Evolutionary conservation across 2,113 vertebrate species (phyloP), one percentile per base, ranked within the genome.

Genomic region (Channa maculata): DNA sequence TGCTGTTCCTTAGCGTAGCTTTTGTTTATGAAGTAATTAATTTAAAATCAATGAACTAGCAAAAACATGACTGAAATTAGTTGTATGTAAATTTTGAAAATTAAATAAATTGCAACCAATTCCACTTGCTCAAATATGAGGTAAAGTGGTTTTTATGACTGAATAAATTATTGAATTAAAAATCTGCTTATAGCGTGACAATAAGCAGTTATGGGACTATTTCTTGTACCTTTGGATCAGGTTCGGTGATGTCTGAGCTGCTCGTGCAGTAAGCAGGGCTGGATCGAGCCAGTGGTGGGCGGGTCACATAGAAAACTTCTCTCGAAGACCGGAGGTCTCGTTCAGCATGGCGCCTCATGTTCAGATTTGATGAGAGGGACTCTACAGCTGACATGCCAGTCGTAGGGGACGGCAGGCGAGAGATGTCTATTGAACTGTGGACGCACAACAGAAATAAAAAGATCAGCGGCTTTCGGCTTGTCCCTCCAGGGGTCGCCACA

Each of bases 161-260:
- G 24, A 24, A 24, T 24, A 24, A 24, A 24, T 24, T 24, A 24
- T 24, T 24, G 24, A 24, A 24, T 24, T 24, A 24, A 24, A 24
- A 24, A 24, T 24, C 24, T 24, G 24, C 24, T 24, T 24, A 24
- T 24, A 24, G 24, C 44, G 34, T 3, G 6, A n/a, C 55, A 55
- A 13, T 8, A 6, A 37, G 44, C 36, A 13, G 7, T 10, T n/a
- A 2, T 11, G 2, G n/a, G 6, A 8, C 1, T 6, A 5, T 14
- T 38, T 41, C 3, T 13, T 8, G 3, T 79, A 95, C 94, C 94
- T 98, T 98, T 33, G 96, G 96, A 85, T 98, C 97, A 0, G 97
- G 97, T 55, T 98, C 97, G 0, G 97, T 98, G 89, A 98, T 98
- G 92, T 98, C 97, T 0, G 97, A 98, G 94, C 97, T 97, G 94